Percentiles rank a stretch among this genome's conserved stretches.
Conservation (phyloP, 2,797 vertebrate species). For the Acanthurus tractus region DNA sequence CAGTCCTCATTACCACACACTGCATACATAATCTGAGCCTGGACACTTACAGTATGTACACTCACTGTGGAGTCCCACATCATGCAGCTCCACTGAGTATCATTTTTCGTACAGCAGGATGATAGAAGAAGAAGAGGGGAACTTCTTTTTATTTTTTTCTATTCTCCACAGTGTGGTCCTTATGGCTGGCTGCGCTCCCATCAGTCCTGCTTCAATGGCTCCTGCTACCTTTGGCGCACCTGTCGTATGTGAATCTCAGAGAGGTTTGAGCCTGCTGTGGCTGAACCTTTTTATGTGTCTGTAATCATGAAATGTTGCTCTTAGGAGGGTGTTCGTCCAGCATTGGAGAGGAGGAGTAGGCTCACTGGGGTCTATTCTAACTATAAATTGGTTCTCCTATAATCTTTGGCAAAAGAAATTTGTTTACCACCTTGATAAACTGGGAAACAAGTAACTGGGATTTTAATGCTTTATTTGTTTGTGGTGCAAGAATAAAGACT, state of each 20-base stretch:
- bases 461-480: constrained; percentile 6
- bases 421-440: constrained; percentile 8
- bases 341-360: constrained; percentile 20
- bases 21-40: constrained; percentile 28
- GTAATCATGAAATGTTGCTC: constrained; percentile 54
- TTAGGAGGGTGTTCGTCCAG: constrained; percentile 10
- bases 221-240: constrained; percentile 50
- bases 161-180: constrained; percentile 36
- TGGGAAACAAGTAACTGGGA: constrained; percentile 4
- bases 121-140: constrained; percentile 7
- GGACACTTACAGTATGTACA: constrained; percentile 26
- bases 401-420: constrained; percentile 9
- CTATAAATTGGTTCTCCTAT: constrained; percentile 3
- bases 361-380: constrained; percentile 27
- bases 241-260: constrained; percentile 50
- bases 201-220: constrained; percentile 58
- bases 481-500: neutral
- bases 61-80: constrained; percentile 14
- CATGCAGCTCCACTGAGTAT: constrained; percentile 32
- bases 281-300: constrained; percentile 46
- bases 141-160: constrained; percentile 10
- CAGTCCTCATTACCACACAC: constrained; percentile 22
- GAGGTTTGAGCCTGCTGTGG: constrained; percentile 35
- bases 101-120: constrained; percentile 42
- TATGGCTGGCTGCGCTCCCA: constrained; percentile 40